Evolutionary conservation across 1,140 invertebrate species (phyloP).

Genomic region (Adelges cooleyi): DNA sequence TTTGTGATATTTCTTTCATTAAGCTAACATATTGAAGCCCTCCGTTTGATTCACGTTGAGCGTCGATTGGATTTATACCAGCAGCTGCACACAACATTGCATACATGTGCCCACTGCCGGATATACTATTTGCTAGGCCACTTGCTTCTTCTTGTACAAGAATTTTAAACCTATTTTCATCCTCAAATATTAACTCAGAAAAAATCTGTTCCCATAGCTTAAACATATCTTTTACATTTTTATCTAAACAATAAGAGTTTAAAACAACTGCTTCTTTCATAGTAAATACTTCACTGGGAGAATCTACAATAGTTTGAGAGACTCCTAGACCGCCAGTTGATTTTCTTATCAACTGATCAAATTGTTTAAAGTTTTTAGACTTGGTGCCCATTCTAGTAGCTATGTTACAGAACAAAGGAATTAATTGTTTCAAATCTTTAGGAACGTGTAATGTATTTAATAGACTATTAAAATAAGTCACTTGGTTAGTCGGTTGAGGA

Average conservation of each 20-base stretch:
- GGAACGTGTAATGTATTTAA: conserved; percentile 55
- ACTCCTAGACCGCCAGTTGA: conserved; percentile 69
- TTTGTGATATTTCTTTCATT: conserved; percentile 64
- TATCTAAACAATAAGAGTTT: conserved; percentile 70
- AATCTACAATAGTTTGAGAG: conserved; percentile 55
- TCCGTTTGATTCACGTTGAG: conserved; percentile 52
- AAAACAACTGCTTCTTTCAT: conserved; percentile 66
- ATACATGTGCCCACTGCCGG: conserved; percentile 68
- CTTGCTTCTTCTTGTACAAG: conserved; percentile 67
- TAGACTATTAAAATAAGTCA: conserved; percentile 72
- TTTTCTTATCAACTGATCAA: conserved; percentile 66
- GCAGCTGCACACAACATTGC: conserved; percentile 68
- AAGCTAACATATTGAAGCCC: conserved; percentile 67
- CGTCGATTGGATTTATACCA: conserved; percentile 52
- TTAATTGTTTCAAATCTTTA: conserved; percentile 53
- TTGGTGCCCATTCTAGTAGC: conserved; percentile 75
- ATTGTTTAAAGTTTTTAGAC: conserved; percentile 61
- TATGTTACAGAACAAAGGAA: conserved; percentile 73
- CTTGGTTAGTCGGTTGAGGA: conserved; percentile 74
- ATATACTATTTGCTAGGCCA: conserved; percentile 64
- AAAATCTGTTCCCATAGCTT: conserved; percentile 69
- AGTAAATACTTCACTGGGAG: conserved; percentile 48
- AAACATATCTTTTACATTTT: conserved; percentile 71
- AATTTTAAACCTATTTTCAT: conserved; percentile 65
- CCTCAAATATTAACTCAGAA: conserved; percentile 52